Conservation (phyloP, 2,113 vertebrate species). For the Tachysurus vachellii region DNA sequence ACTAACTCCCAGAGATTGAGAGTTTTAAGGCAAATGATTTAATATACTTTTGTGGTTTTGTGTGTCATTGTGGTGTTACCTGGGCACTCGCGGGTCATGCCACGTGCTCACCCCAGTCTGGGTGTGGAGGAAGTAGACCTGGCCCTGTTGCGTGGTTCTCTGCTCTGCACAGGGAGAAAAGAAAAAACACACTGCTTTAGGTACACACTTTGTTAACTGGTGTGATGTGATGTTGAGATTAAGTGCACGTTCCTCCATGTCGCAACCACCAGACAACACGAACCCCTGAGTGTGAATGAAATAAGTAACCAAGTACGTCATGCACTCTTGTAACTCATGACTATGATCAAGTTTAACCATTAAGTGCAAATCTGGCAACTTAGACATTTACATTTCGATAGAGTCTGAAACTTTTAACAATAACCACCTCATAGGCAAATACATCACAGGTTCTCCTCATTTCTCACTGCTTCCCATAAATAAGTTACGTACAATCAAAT, state of each 20-base stretch:
- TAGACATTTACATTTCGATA: neutral
- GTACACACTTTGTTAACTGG: neutral
- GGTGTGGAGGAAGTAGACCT: constrained; percentile 57
- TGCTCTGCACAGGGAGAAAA: constrained; percentile 41
- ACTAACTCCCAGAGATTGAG: too few relatives aligned
- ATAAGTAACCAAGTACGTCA: too few relatives aligned
- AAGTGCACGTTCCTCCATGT: neutral
- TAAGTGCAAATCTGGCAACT: neutral
- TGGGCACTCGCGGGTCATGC: constrained; percentile 56
- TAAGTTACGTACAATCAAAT: neutral
- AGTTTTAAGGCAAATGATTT: too few relatives aligned
- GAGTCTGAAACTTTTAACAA: neutral
- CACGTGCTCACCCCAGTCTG: constrained; percentile 57
- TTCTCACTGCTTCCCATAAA: neutral
- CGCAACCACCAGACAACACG: neutral
- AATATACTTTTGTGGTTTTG: too few relatives aligned
- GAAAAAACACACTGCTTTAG: neutral
- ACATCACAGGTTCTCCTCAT: neutral
- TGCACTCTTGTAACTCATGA: neutral
- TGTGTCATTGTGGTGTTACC: constrained; percentile 33
- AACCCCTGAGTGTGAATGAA: neutral
- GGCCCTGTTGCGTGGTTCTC: constrained; percentile 55
- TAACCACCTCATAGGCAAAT: neutral
- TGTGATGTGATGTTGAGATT: neutral
- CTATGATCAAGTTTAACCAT: neutral